These are phyloP conservation scores for Baryphthengus martii DNA, from an alignment of 2,113 vertebrate genomes.

Conservation along the genomic window DNA sequence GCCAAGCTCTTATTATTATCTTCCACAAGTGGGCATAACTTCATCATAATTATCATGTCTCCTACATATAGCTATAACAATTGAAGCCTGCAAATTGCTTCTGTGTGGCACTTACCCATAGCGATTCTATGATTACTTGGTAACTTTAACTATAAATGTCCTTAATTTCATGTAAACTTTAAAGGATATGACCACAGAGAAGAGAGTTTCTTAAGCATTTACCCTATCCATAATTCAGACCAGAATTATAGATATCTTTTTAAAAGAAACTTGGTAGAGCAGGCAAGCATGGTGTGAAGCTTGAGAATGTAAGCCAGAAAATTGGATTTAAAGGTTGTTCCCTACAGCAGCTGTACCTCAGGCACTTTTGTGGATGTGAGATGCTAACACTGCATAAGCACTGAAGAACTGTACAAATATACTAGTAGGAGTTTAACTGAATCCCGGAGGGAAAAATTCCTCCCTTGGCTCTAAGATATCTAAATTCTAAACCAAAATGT, in stretches of 20 bases:
- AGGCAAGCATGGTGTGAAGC: background rate
- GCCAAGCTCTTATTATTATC: background rate
- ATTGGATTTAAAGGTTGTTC: background rate
- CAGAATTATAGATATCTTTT: background rate
- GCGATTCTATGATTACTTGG: too few species aligned
- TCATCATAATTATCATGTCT: background rate
- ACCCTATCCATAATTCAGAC: background rate
- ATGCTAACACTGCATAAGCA: background rate
- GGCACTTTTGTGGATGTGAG: background rate
- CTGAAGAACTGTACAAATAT: background rate
- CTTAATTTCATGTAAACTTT: background rate
- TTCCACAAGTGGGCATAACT: conserved; percentile 10
- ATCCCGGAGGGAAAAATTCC: background rate
- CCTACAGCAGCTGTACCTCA: background rate
- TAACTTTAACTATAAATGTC: background rate
- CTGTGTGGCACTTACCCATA: background rate
- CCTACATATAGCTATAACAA: background rate
- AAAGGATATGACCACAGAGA: background rate
- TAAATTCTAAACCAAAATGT: background rate
- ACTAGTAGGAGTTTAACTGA: background rate
- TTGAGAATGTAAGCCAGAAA: background rate
- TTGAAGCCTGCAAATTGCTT: background rate
- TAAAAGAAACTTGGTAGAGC: background rate
- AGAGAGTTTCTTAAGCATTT: background rate
- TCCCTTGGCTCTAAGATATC: background rate